Conservation (phyloP, 2,113 vertebrate genomes). For the Canis aureus region DNA sequence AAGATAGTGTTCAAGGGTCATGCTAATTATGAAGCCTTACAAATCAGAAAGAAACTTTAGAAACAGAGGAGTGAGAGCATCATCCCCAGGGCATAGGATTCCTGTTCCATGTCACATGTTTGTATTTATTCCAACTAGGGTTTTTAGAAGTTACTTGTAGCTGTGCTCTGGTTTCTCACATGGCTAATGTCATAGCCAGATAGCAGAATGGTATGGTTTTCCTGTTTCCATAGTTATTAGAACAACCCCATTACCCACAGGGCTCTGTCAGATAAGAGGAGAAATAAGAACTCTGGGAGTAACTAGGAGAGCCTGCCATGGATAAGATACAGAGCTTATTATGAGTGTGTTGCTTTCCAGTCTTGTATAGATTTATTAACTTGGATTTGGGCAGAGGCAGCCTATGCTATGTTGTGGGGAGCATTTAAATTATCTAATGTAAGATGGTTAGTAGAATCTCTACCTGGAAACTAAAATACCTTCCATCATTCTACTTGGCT, state of each 20-base stretch:
- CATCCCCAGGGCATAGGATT: not conserved
- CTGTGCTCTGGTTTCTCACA: not conserved
- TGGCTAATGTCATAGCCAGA: not conserved
- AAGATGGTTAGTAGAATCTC: not conserved
- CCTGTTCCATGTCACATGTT: not conserved
- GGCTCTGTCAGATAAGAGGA: conserved; percentile 3
- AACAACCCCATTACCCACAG: not conserved
- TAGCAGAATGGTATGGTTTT: not conserved
- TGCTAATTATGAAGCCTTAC: not conserved
- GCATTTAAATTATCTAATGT: not conserved
- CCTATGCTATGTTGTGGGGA: not conserved
- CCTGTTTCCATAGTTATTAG: not conserved
- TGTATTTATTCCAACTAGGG: not conserved
- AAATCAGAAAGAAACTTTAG: not conserved
- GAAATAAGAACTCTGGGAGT: not conserved
- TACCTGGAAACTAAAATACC: not conserved
- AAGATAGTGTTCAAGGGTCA: not conserved
- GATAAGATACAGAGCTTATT: conserved; percentile 15
- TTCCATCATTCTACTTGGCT: not conserved
- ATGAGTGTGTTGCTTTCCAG: not conserved
- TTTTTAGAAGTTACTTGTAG: not conserved
- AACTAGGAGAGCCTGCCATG: not conserved
- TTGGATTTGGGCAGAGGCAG: not conserved
- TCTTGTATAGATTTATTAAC: not conserved
- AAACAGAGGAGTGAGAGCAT: not conserved